Base-by-base conservation (phyloP, 2,113 vertebrate species). In the Carollia perspicillata region DNA sequence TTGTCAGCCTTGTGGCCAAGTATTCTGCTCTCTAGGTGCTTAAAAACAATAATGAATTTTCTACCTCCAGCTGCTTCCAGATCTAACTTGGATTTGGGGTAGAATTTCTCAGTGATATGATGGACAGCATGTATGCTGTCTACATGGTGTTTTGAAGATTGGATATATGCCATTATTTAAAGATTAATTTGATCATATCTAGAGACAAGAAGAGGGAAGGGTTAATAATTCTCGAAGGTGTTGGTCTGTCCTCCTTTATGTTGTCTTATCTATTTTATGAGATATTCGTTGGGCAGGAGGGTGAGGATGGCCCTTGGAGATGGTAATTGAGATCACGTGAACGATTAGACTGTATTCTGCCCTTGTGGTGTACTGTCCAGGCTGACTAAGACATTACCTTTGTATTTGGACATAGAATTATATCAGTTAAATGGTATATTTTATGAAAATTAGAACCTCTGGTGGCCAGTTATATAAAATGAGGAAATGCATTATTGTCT, bases 401-500 rank as follows among this genome's bases (percentile, higher is more conserved):
- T 88, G 49, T 88, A 60, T 94, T 93, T 22, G 77, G 87, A 65
- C 35, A 51, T 84, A 6, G 17, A 60, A 35, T 79, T 77, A 3
- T 40, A n/a, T 87, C 47, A 80, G 51, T 86, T 80, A 75, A 68
- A 35, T 85, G 68, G 75, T 83, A 91, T 95, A 85, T 83, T 63
- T 79, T 65, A 79, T 93, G 75, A 83, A 90, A 86, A 89, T 79
- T 51, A 89, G 84, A 95, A 93, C 55, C 78, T 30, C 7, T 89
- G 63, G 71, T 74, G 49, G 47, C 63, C 65, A 94, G 88, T 93
- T 89, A 55, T 23, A 35, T 78, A 92, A 96, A 92, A 63, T 96
- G 68, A 47, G 35, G 90, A 88, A 93, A 90, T 26, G 74, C 5
- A 33, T 78, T 55, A 13, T 84, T 86, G 30, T 35, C 69, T 77